Evolutionary conservation across 2,797 vertebrate species (phyloP), one percentile per base, ranked within the genome.

Genomic region (Anguilla pacifica): DNA sequence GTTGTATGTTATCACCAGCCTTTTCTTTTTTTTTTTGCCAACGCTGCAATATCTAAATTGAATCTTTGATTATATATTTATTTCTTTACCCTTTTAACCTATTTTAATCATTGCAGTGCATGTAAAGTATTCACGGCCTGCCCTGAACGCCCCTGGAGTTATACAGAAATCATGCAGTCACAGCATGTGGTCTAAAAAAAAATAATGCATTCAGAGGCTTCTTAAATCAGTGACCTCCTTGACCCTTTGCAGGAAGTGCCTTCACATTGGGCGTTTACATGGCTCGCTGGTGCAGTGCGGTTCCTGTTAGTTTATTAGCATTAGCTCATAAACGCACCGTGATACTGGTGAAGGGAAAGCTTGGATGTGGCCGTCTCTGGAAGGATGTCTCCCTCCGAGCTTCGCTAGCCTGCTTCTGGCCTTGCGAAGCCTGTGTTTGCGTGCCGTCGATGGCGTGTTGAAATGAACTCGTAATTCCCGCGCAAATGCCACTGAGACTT

Each of bases 21-120:
- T 59, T 88, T 53, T 67, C 87, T 88, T 70, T 88, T 70, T 86
- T 53, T 67, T 88, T 87, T 46, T 86, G 79, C 74, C 31, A 67
- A 85, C 28, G 17, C 59, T 43, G 28, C 59, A 85, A 67, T 85
- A 85, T 85, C 59, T 85, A 64, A 67, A 61, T 64, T 85, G 39
- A 85, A 64, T 61, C 31, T 85, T 61, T 64, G 19, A 85, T 61
- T 85, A 31, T 19, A 53, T 83, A 84, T 83, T 53, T 53, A 84
- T 84, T 84, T 84, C 25, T 79, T 79, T 22, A 19, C 28, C 11
- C 82, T 84, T 84, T 83, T 17, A 84, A 55, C 53, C 82, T 84
- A 11, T 15, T 84, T 81, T 81, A 49, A 79, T 79, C 39, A n/a
- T 49, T 81, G 28, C 77, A 81, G 3, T 49, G 39, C 43, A 19